Percentiles rank a stretch among this genome's conserved stretches.
Evolutionary conservation across 1,140 invertebrate species (phyloP).

Genomic region (Polypedilum pembai): DNA sequence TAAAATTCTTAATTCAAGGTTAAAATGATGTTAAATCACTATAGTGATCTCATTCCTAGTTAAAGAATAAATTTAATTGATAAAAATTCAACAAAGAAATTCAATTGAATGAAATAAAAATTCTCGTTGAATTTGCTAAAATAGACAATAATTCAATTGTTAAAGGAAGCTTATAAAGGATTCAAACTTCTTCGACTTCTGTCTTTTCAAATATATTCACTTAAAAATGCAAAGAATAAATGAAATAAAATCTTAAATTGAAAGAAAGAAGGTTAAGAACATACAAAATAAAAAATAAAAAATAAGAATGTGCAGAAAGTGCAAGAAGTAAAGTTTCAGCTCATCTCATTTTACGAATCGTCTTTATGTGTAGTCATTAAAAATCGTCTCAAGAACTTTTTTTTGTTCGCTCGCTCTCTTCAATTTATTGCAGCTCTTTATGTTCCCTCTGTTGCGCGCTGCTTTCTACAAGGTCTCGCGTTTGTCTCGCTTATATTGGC

Average conservation of each 20-base stretch:
- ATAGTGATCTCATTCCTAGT: too few species aligned
- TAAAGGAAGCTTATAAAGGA: background rate
- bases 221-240: background rate
- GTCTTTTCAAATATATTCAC: constrained; percentile 1
- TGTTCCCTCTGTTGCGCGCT: background rate
- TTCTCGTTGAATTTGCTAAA: too few species aligned
- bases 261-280: constrained; percentile 18
- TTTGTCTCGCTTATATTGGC: constrained; percentile 14
- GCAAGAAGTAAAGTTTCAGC: background rate
- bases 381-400: constrained; percentile 26
- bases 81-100: too few species aligned
- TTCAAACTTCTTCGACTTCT: constrained; percentile 3
- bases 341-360: constrained; percentile 16
- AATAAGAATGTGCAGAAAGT: background rate
- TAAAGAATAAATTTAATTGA: too few species aligned
- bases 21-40: too few species aligned
- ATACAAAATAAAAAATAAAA: background rate
- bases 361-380: constrained; percentile 23
- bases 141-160: too few species aligned
- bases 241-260: background rate
- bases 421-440: constrained; percentile 10
- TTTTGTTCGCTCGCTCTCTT: too few species aligned
- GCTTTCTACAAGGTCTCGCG: constrained; percentile 23
- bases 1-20: too few species aligned
- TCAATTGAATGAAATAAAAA: too few species aligned